Base-by-base conservation (phyloP, 1,140 invertebrate genomes). In the Notospermus geniculatus region DNA sequence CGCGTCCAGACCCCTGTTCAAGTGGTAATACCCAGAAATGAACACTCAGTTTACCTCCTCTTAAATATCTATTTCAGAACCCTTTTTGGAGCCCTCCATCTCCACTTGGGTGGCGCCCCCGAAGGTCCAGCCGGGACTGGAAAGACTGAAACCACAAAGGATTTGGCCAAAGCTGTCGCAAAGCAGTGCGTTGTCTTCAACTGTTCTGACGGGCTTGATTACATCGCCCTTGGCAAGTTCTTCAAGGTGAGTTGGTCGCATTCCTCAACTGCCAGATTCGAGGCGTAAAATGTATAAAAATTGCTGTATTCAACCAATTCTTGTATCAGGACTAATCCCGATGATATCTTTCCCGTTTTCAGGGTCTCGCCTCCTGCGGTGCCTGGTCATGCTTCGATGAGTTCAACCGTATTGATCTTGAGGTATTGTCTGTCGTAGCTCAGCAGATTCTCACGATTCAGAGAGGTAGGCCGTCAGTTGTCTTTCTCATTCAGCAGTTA, bases 361-460 rank as follows among this genome's bases (percentile, higher is more conserved):
- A 88, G 89, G 95, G 95, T 62, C 80, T 97, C 43, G 92, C 93
- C 2, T 92, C 93, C 0, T 94, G 92, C 72, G 95, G 95, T 9
- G 93, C 95, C 0, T 97, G 94, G 94, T 92, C 93, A 0, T 98
- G 95, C 79, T 97, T 98, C 75, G 95, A 98, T 74, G 95, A 98
- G 80, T 97, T 98, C 77, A 96, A 96, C 76, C 83, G 80, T 62
- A 94, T 97, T 65, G 92, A 95, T 66, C 83, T 95, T 50, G 92
- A 95, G 73, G 94, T 97, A 39, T 75, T 97, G 29, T 98, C 94
- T 0, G 93, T 97, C 1, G 92, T 94, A 54, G 91, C 81, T 29
- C 81, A 83, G 60, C 81, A 83, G 68, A 83, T 83, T 67, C 71
- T 83, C 1, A 82, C 80, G 39, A 83, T 83, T 63, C 81, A 83